A percentile compares a stretch with the other conserved stretches of the same genome.
phyloP scores from a whole-genome alignment of 2,797 vertebrate species.

The Chaenodraco wilsoni region DNA sequence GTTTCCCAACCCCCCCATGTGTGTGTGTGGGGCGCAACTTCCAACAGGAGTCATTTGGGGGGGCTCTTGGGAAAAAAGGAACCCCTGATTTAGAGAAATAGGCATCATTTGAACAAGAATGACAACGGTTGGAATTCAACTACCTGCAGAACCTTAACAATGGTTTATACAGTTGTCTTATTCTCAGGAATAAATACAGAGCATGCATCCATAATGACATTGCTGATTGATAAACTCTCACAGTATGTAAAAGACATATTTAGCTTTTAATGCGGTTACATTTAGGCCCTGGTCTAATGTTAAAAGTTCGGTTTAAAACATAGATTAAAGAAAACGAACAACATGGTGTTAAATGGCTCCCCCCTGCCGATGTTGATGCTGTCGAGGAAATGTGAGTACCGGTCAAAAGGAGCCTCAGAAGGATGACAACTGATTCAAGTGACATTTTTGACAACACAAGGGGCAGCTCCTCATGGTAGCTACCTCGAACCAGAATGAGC shows the following conservation, averaged over 20 bases:
- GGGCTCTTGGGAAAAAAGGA: too few relatives aligned
- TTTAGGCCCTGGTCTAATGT: background rate
- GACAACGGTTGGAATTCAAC: background rate
- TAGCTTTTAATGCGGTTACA: background rate
- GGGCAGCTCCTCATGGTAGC: slow-evolving; percentile 7
- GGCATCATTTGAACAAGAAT: background rate
- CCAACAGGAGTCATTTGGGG: too few relatives aligned
- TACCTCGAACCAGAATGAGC: slow-evolving; percentile 42
- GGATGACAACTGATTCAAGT: slow-evolving; percentile 34
- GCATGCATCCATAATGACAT: background rate
- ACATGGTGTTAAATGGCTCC: background rate
- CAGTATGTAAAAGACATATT: background rate
- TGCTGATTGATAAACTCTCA: background rate
- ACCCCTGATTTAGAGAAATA: background rate
- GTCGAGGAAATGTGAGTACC: slow-evolving; percentile 13
- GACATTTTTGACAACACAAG: slow-evolving; percentile 44
- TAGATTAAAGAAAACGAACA: background rate
- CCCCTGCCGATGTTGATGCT: background rate
- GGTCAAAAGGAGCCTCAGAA: slow-evolving; percentile 14
- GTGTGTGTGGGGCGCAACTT: too few relatives aligned
- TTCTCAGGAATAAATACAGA: background rate
- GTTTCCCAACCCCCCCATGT: too few relatives aligned
- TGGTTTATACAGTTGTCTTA: background rate
- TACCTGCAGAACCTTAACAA: background rate
- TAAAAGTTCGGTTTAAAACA: slow-evolving; percentile 7